Evolutionary conservation across 2,888 invertebrate species (phyloP).

Genomic region (Graphium colonna): DNA sequence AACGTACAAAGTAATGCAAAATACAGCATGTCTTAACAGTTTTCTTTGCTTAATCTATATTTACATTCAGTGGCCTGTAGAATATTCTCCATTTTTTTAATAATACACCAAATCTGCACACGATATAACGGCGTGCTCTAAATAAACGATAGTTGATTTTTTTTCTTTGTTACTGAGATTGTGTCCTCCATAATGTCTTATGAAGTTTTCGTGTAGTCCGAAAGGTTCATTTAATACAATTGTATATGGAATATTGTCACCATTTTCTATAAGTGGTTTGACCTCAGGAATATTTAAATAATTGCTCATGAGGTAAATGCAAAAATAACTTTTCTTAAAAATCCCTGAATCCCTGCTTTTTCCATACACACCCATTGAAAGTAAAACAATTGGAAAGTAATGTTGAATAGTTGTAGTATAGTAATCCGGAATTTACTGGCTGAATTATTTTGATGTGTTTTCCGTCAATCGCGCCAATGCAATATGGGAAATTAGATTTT

Average conservation of each 20-base stretch:
- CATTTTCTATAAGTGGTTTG: slow-evolving; percentile 28
- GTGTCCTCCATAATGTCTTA: slow-evolving; percentile 28
- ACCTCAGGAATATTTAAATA: slow-evolving; percentile 29
- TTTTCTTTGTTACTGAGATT: slow-evolving; percentile 27
- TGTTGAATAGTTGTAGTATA: slow-evolving; percentile 33
- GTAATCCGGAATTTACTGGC: slow-evolving; percentile 29
- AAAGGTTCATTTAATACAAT: slow-evolving; percentile 28
- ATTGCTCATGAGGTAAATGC: neutral
- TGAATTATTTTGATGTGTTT: slow-evolving; percentile 31
- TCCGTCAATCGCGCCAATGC: slow-evolving; percentile 30
- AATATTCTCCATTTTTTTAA: slow-evolving; percentile 31
- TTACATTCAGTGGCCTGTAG: too few species aligned
- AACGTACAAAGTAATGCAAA: slow-evolving; percentile 27
- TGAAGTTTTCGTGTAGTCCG: too few species aligned
- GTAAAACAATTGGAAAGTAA: slow-evolving; percentile 32
- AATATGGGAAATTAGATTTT: slow-evolving; percentile 31
- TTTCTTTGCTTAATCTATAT: too few species aligned
- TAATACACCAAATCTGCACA: slow-evolving; percentile 27
- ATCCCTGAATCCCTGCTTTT: slow-evolving; percentile 32
- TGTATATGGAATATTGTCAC: too few species aligned
- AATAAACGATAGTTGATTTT: slow-evolving; percentile 27
- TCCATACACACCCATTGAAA: slow-evolving; percentile 31
- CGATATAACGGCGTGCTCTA: slow-evolving; percentile 26
- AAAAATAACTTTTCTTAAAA: slow-evolving; percentile 23
- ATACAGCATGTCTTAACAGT: too few species aligned